phyloP scores from a whole-genome alignment of 2,113 vertebrate genomes.

The Hemibagrus wyckioides region DNA sequence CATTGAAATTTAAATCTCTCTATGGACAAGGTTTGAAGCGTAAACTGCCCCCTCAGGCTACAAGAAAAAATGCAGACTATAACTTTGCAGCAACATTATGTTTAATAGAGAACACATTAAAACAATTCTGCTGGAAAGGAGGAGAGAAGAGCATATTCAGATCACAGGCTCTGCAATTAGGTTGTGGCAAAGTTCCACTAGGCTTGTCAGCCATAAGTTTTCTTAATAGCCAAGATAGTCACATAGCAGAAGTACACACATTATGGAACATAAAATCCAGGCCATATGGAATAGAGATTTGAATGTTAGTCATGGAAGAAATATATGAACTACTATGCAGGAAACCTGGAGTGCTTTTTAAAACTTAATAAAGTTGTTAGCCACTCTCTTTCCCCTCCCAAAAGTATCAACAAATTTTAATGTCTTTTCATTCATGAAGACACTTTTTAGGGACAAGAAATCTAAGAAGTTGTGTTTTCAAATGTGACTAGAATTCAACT shows the following conservation, averaged over 20 bases:
- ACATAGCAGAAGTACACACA: constrained; percentile 35
- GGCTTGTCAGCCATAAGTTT: constrained; percentile 43
- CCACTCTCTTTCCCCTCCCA: constrained; percentile 19
- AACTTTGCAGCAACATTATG: constrained; percentile 46
- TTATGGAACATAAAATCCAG: constrained; percentile 44
- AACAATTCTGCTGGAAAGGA: constrained; percentile 38
- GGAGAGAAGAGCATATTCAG: constrained; percentile 20
- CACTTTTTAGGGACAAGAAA: constrained; percentile 53
- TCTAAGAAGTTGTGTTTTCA: constrained; percentile 46
- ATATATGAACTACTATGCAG: constrained; percentile 51
- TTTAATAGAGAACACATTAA: constrained; percentile 52
- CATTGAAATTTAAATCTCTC: constrained; percentile 25
- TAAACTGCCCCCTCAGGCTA: constrained; percentile 45
- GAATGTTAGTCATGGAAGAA: constrained; percentile 40
- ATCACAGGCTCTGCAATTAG: constrained; percentile 39
- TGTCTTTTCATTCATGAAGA: constrained; percentile 51
- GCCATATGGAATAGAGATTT: constrained; percentile 37
- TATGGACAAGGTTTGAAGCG: constrained; percentile 23
- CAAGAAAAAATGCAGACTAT: constrained; percentile 46
- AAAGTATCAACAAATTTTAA: constrained; percentile 54
- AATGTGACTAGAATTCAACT: constrained; percentile 63
- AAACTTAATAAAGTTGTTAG: constrained; percentile 47
- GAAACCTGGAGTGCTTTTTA: constrained; percentile 47
- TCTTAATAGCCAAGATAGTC: constrained; percentile 52
- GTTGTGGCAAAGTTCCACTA: constrained; percentile 28